A percentile compares a stretch with the other conserved stretches of the same genome.
Evolutionary conservation across 2,113 vertebrate species (phyloP).

Genomic region (Rhabdornis inornatus): DNA sequence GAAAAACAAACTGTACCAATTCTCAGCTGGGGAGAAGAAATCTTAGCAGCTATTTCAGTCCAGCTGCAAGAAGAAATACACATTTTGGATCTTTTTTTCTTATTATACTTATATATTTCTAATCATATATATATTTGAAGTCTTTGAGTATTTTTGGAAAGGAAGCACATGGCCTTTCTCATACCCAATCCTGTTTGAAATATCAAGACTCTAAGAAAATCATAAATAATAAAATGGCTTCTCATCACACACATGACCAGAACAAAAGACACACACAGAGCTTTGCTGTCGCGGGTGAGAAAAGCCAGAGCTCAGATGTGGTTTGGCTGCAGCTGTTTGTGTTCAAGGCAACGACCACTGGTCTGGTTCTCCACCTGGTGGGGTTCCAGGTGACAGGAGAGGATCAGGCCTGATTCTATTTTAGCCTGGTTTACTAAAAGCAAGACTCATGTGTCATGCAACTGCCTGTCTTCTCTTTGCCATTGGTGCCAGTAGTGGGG

Average conservation of each 20-base stretch:
- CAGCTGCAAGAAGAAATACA: conserved; percentile 33
- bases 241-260: neutral
- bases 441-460: neutral
- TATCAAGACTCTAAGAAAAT: conserved; percentile 16
- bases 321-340: neutral
- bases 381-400: neutral
- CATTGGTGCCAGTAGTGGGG: neutral
- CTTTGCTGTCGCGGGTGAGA: neutral
- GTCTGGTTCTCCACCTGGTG: neutral
- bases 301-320: neutral
- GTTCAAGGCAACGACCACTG: neutral
- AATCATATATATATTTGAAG: neutral
- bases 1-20: conserved; percentile 60
- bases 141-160: conserved; percentile 28
- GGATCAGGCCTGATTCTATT: neutral
- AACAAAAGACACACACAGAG: neutral
- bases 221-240: conserved; percentile 37
- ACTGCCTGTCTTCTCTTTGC: neutral
- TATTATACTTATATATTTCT: conserved; percentile 27
- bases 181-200: conserved; percentile 1
- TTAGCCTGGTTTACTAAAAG: neutral
- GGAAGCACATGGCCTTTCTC: neutral
- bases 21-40: conserved; percentile 23
- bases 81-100: conserved; percentile 4
- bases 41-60: conserved; percentile 29